Evolutionary conservation across 1,140 invertebrate species (phyloP), one percentile per base, ranked within the genome.

Genomic region (Neodiprion fabricii): DNA sequence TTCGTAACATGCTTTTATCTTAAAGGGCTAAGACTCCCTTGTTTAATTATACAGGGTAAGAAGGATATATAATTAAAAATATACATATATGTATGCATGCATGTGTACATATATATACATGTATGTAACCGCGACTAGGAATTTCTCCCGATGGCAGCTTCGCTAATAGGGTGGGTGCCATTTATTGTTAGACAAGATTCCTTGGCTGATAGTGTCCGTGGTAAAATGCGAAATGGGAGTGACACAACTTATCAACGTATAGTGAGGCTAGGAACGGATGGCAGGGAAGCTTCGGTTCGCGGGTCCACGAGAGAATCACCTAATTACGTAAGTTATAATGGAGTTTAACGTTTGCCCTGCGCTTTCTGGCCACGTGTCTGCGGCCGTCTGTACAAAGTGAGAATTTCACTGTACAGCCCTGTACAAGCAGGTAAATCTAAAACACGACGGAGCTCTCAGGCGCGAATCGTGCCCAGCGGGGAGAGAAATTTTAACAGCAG

Each of bases 281-380:
- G 53, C n/a, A 61, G n/a, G 53, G 53, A 61, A 61, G 53, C 10
- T 12, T 28, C 68, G 68, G 68, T 28, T 28, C 68, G 47, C 68
- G 14, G 74, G 69, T 71, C n/a, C 12, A 9, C 23, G 48, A 23
- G 21, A 21, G 65, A 48, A 68, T 72, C 75, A 65, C 67, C 73
- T 80, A 80, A 82, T 80, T 82, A 78, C 72, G 17, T 21, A 70
- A 82, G 72, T 81, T 81, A 82, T 74, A 48, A 49, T 40, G 67
- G 14, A 61, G 77, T 49, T 80, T 77, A 75, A 75, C 74, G 70
- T 70, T 77, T 50, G 70, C 79, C 75, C 71, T 67, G 74, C 28
- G 28, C 73, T 48, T 71, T 49, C 70, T 7, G 17, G 70, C 48
- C 48, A 71, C 70, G 21, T 47, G 70, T 17, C 40, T 50, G 23